These are phyloP conservation scores for Brachionus rotundiformis DNA, from an alignment of 1,140 invertebrate genomes.

Conservation along the genomic window DNA sequence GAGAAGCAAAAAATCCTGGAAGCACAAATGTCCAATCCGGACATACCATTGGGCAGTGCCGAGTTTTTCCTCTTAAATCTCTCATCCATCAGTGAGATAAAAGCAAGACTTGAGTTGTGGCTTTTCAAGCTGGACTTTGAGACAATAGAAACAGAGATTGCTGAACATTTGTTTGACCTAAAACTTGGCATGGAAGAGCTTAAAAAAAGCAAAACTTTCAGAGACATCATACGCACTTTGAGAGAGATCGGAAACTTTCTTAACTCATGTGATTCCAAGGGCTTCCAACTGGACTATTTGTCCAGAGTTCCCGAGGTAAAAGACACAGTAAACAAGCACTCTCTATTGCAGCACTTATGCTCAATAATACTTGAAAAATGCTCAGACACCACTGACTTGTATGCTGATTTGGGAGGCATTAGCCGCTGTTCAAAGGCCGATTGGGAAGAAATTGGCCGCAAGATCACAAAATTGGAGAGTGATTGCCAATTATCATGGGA, in stretches of 20 bases:
- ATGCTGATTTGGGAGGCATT: constrained; percentile 78
- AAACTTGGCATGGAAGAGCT: constrained; percentile 88
- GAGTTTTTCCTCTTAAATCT: constrained; percentile 95
- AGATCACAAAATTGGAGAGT: constrained; percentile 81
- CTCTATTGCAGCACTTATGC: constrained; percentile 91
- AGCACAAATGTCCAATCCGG: constrained; percentile 87
- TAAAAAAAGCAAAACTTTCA: constrained; percentile 82
- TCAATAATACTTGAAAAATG: constrained; percentile 95
- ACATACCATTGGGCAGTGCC: constrained; percentile 90
- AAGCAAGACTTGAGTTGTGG: constrained; percentile 92
- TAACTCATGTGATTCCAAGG: constrained; percentile 89
- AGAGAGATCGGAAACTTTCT: constrained; percentile 94
- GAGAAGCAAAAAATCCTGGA: constrained; percentile 94
- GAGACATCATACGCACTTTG: constrained; percentile 85
- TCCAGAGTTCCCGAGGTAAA: constrained; percentile 98
- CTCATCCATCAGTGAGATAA: constrained; percentile 89
- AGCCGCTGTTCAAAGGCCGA: constrained; percentile 69
- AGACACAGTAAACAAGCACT: constrained; percentile 97
- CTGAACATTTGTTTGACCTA: constrained; percentile 94
- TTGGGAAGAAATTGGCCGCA: constrained; percentile 66
- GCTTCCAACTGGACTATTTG: constrained; percentile 96
- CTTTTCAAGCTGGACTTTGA: constrained; percentile 98
- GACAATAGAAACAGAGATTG: constrained; percentile 91
- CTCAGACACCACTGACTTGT: constrained; percentile 86
- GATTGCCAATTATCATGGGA: constrained; percentile 98